phyloP scores from a whole-genome alignment of 2,888 invertebrate genomes.

The Nephrotoma flavescens region DNA sequence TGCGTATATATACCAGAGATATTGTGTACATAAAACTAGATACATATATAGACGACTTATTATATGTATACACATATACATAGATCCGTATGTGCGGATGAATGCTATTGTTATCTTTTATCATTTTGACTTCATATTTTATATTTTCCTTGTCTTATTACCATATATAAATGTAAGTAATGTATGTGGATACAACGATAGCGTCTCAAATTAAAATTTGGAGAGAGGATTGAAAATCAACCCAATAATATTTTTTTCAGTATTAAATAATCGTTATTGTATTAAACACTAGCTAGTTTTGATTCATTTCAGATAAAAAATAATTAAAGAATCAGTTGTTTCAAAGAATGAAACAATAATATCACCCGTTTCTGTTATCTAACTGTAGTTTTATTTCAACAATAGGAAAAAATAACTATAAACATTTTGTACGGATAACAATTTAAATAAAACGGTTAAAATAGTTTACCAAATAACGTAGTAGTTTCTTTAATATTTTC shows the following conservation, averaged over 20 bases:
- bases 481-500: no score
- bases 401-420: neutral
- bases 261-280: neutral
- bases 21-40: neutral
- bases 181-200: neutral
- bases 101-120: neutral
- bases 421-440: no score
- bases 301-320: neutral
- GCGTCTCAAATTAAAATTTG: neutral
- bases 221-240: neutral
- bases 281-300: neutral
- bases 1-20: neutral
- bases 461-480: no score
- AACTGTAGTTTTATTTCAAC: neutral
- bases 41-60: neutral
- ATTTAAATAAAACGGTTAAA: no score
- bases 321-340: neutral
- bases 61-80: neutral
- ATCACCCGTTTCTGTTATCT: neutral
- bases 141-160: neutral
- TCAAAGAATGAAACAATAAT: no score
- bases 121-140: neutral
- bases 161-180: neutral
- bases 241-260: neutral
- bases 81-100: neutral